Base-by-base conservation (phyloP, 2,113 vertebrate species). In the Pandion haliaetus region DNA sequence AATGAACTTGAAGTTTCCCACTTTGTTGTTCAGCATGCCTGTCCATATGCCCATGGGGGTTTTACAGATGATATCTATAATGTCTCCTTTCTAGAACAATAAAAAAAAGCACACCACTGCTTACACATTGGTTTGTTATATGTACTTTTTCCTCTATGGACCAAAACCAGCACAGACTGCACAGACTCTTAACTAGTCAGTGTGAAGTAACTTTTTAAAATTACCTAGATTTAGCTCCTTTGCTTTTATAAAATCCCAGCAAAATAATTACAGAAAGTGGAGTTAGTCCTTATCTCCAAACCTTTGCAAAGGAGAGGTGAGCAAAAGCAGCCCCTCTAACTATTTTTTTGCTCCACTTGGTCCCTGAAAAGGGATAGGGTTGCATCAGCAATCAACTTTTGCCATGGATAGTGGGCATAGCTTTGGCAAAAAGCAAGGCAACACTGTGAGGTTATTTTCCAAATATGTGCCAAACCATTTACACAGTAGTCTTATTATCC, bases 1-100 rank as follows among this genome's bases (percentile, higher is more conserved):
- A 97, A 99, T 99, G 92, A 99, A 99, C 97, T 99, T 99, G 97
- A 99, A 99, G 94, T 98, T 99, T 82, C 99, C 99, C 31, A 99
- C 96, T 95, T 98, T 99, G 91, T 98, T 98, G 73, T 99, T 99
- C 90, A 99, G 87, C 98, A 99, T 98, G 71, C 99, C 99, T 3
- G 98, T 99, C 99, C 99, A 99, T 95, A 99, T 99, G 36, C 99
- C 99, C 99, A 99, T 99, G 17, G 99, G 98, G 1, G 99, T 98
- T 98, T 99, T 99, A 95, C 98, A 98, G 86, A 99, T 99, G 72
- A 99, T 99, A 76, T 99, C 98, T 91, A 99, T 99, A 65, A 99
- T 96, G 54, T 99, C 99, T 94, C 99, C 99, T 88, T 98, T 99
- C 99, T 99, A 91, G 78, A 96, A 82, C 17, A 63, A 92, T 67